Evolutionary conservation across 2,888 invertebrate species (phyloP), one percentile per base, ranked within the genome.

Genomic region (Hoplodrina blanda): DNA sequence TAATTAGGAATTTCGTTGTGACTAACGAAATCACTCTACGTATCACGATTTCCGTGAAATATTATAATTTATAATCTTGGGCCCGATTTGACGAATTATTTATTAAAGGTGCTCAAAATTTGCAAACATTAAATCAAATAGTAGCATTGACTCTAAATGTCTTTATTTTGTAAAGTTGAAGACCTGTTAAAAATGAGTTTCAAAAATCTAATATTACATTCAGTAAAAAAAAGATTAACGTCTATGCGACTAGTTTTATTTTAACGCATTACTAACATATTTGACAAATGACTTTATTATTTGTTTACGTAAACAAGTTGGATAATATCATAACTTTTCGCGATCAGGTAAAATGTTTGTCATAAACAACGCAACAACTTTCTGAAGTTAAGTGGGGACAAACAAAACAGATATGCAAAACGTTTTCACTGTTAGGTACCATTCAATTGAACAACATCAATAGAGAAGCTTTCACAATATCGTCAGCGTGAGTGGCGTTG

Each of bases 1-100:
- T 91, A 90, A 92, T 92, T 92, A 91, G 85, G 85, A 88, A 88
- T 89, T 89, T 89, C 82, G 77, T 87, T 83, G 86, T 76, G 83
- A 85, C 85, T 88, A 86, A 89, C 82, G 81, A 84, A 88, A 87
- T 88, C 76, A 87, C 85, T 87, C 82, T 80, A 86, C 76, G 83
- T 89, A 85, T 87, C 85, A 86, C 78, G 77, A 83, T 87, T 82
- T 85, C 71, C 62, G 83, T 78, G 83, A 86, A 83, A 76, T 74
- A 79, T 80, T 76, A 69, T 69, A 80, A 78, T 73, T 80, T 76
- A 69, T 69, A 80, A 78, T 73, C 60, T 20, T 44, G n/a, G 37
- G n/a, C 25, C 56, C 37, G 54, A 68, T 73, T 61, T 62, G 55
- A 52, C 33, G 60, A 72, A 70, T 75, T 59, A 69, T 53, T 74